Percentiles rank a stretch among this genome's conserved stretches.
phyloP scores from a whole-genome alignment of 1,140 invertebrate genomes.

The Musca vetustissima region DNA sequence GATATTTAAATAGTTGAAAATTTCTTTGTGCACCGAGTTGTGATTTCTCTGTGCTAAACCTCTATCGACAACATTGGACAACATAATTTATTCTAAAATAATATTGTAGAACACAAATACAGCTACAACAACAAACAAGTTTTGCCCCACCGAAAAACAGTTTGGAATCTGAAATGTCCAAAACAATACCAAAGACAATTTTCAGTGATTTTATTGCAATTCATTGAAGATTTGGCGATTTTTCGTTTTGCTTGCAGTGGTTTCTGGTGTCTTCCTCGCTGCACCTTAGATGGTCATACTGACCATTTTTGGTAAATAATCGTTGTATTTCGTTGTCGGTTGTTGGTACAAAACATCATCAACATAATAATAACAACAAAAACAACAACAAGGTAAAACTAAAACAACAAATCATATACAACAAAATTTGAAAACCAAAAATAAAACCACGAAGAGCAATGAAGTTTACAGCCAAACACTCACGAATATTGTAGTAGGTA shows the following conservation, averaged over 20 bases:
- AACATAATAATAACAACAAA: too few species aligned
- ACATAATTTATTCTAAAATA: neutral
- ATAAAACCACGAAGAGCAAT: too few species aligned
- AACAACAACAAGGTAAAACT: too few species aligned
- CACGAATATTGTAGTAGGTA: too few species aligned
- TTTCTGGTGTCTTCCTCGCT: too few species aligned
- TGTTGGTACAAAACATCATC: too few species aligned
- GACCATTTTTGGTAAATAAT: conserved; percentile 24
- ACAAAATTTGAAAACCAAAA: too few species aligned
- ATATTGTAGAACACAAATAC: neutral
- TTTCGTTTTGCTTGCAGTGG: neutral
- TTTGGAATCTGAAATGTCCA: neutral
- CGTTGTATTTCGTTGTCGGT: neutral
- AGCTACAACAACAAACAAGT: neutral
- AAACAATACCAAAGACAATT: neutral
- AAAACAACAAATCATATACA: too few species aligned
- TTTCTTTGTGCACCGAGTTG: too few species aligned
- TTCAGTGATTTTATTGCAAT: conserved; percentile 10
- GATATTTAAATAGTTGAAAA: too few species aligned
- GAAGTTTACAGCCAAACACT: too few species aligned
- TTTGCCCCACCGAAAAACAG: neutral
- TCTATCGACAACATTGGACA: neutral
- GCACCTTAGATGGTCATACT: conserved; percentile 9
- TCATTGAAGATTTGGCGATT: conserved; percentile 7
- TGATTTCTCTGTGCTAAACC: too few species aligned